Evolutionary conservation across 2,888 invertebrate genomes (phyloP), one percentile per base, ranked within the genome.

Genomic region (Heteromurus nitidus): DNA sequence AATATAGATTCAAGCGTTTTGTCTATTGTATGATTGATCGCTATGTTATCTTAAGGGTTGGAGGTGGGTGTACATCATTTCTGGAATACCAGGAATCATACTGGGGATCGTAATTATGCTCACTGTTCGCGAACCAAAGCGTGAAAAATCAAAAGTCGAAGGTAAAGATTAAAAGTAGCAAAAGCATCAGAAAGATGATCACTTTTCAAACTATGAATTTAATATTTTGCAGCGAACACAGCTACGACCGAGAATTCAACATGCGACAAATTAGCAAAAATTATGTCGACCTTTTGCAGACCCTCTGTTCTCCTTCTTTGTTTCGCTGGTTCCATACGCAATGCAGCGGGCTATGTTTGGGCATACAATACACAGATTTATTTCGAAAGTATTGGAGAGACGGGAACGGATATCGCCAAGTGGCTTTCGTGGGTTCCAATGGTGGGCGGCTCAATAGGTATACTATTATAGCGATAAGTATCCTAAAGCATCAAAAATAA

Each of bases 361-460:
- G 89, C 89, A 2, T 89, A 89, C 86, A 89, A 90, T 85, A 89
- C 89, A 0, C 89, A 89, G 86, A 88, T 88, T 1, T 90, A 89
- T 83, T 90, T 89, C 82, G 88, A 88, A 28, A 85, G 87, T 60
- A 86, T 88, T 26, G 88, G 88, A 1, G 87, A 89, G 85, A 88
- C 88, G 2, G 86, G 88, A 47, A 85, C 87, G 60, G 86, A 89
- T 74, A 89, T 89, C 53, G 90, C 86, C 16, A 85, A 87, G 18
- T 90, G 88, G 86, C 88, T 90, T 88, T 88, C 89, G 0, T 89
- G 89, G 89, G 88, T 90, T 16, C 89, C 90, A 0, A 88, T 90
- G 55, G 89, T 89, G n/a, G 89, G 88, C 7, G 90, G 90, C 30
- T 88, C 88, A 68, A 85, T 89, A 3, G 89, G 89, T 72, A n/a